A percentile compares a stretch with the other conserved stretches of the same genome.
Evolutionary conservation across 2,888 invertebrate species (phyloP).

Genomic region (Rhimphoctona megacephalus): DNA sequence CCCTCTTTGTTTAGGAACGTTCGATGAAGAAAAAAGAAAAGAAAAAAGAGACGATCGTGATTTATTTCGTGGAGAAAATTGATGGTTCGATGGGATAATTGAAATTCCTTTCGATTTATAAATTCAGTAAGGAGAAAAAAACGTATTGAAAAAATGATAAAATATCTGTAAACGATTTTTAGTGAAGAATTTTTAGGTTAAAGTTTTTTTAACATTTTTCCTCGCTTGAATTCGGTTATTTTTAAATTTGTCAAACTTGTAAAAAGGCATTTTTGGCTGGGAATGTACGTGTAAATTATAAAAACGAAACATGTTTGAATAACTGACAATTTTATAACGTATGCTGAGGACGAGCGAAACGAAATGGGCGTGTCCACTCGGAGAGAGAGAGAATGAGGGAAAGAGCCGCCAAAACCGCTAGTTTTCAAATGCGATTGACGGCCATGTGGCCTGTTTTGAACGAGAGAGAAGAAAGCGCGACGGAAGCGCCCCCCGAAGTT

Average conservation of each 20-base stretch:
- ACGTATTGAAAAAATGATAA: neutral
- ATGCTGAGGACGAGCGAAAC: constrained; percentile 26
- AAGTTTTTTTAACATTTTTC: neutral
- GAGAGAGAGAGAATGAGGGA: neutral
- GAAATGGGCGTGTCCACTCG: constrained; percentile 56
- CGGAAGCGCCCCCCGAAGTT: constrained; percentile 40
- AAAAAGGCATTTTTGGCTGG: neutral
- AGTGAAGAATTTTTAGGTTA: neutral
- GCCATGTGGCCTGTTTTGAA: constrained; percentile 46
- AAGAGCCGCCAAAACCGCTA: constrained; percentile 43
- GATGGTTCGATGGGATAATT: neutral
- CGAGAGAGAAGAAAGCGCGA: constrained; percentile 14
- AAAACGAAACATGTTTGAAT: neutral
- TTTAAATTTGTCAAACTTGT: too few species aligned
- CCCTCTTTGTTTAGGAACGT: neutral
- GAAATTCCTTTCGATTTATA: neutral
- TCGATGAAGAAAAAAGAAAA: neutral
- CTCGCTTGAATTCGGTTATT: too few species aligned
- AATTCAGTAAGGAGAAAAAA: neutral
- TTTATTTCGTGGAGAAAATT: neutral
- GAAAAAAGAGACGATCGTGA: neutral
- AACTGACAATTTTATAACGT: constrained; percentile 28
- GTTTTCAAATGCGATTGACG: constrained; percentile 49
- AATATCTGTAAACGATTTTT: neutral
- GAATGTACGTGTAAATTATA: neutral